A percentile compares a stretch with the other conserved stretches of the same genome.
Conservation (phyloP, 2,797 vertebrate species). For the Enteromius anoplus region DNA sequence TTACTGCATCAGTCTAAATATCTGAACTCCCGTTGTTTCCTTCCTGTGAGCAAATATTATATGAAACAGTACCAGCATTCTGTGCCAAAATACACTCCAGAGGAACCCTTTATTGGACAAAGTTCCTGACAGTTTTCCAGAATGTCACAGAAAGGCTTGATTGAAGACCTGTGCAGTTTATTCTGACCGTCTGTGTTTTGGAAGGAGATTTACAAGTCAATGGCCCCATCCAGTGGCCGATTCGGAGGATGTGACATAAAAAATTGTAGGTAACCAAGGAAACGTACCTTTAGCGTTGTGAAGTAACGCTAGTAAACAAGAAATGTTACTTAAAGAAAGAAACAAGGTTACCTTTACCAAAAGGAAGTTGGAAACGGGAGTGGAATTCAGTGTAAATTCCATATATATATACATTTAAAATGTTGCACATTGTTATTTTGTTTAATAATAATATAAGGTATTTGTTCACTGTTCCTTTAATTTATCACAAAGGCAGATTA, state of each 20-base stretch:
- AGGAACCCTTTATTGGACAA: conserved; percentile 18
- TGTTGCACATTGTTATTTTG: neutral
- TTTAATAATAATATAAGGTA: conserved; percentile 15
- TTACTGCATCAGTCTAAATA: conserved; percentile 18
- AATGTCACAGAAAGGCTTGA: neutral
- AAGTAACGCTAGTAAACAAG: neutral
- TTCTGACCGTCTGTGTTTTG: neutral
- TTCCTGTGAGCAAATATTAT: conserved; percentile 22
- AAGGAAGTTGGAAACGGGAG: neutral
- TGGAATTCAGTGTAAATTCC: neutral
- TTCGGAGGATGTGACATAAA: neutral
- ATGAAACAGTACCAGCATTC: conserved; percentile 29
- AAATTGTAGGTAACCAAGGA: neutral
- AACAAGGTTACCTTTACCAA: neutral
- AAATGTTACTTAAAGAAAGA: neutral
- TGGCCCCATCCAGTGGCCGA: conserved; percentile 49
- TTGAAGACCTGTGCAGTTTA: neutral
- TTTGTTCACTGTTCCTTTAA: neutral
- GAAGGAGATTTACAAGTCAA: neutral
- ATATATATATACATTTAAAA: neutral
- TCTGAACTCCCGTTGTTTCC: conserved; percentile 25
- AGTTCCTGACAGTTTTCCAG: conserved; percentile 8
- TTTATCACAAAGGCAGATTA: conserved; percentile 10
- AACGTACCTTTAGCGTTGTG: neutral
- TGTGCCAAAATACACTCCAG: conserved; percentile 26